Evolutionary conservation across 1,140 invertebrate species (phyloP).

Genomic region (Carposina sasakii): DNA sequence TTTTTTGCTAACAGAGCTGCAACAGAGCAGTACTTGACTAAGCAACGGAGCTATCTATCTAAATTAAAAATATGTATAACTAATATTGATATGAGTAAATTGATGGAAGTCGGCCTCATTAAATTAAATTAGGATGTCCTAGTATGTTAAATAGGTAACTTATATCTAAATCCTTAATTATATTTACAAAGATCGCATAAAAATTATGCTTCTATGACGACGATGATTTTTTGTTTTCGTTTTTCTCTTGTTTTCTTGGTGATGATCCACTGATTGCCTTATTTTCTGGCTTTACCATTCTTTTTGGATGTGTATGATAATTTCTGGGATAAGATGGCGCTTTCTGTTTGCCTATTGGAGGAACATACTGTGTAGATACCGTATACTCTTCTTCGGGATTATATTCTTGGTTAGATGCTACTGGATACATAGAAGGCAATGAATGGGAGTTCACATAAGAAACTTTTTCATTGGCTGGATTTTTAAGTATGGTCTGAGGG

Average conservation of each 20-base stretch:
- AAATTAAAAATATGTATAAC: too few species aligned
- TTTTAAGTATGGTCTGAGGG: constrained; percentile 47
- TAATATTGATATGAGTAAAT: too few species aligned
- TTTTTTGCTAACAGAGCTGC: too few species aligned
- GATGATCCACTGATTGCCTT: constrained; percentile 22
- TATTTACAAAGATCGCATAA: too few species aligned
- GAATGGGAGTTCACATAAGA: constrained; percentile 51
- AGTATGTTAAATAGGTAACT: too few species aligned
- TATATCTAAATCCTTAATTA: too few species aligned
- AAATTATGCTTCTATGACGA: constrained; percentile 17
- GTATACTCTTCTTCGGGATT: constrained; percentile 42
- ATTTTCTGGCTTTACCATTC: constrained; percentile 41
- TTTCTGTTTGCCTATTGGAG: constrained; percentile 34
- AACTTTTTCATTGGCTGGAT: constrained; percentile 46
- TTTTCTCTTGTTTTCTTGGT: constrained; percentile 31
- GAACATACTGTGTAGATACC: constrained; percentile 27
- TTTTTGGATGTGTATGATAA: constrained; percentile 48
- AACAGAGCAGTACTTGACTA: too few species aligned
- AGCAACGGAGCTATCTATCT: too few species aligned
- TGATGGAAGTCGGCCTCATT: too few species aligned
- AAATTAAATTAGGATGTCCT: too few species aligned
- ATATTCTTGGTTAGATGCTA: constrained; percentile 31
- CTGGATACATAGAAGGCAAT: constrained; percentile 31
- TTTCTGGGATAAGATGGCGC: constrained; percentile 38
- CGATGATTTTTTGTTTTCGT: constrained; percentile 36